Conservation (phyloP, 2,888 invertebrate genomes). For the Spilosoma lubricipeda region DNA sequence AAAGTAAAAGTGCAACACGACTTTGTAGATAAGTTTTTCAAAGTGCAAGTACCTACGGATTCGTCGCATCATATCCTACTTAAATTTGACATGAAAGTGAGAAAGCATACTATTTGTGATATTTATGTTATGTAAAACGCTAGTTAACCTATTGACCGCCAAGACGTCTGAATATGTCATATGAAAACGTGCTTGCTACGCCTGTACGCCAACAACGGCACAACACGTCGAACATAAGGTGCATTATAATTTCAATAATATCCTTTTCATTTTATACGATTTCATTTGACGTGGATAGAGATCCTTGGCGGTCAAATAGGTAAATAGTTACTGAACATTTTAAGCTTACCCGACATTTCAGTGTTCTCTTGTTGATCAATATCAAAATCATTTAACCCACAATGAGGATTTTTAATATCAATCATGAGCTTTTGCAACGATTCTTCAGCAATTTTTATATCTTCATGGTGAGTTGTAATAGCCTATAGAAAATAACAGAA, state of each 20-base stretch:
- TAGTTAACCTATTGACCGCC: too few species aligned
- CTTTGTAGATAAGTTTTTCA: background rate
- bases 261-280: too few species aligned
- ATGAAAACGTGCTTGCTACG: too few species aligned
- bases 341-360: constrained; percentile 34
- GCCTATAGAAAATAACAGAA: constrained; percentile 45
- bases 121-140: too few species aligned
- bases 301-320: too few species aligned
- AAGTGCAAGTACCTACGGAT: background rate
- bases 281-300: too few species aligned
- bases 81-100: background rate
- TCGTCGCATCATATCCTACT: background rate
- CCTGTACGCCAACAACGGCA: too few species aligned
- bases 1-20: background rate
- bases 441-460: constrained; percentile 65
- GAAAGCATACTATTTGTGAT: too few species aligned
- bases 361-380: constrained; percentile 15
- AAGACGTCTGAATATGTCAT: too few species aligned
- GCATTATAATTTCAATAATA: too few species aligned
- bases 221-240: too few species aligned
- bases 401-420: constrained; percentile 66
- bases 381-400: constrained; percentile 48
- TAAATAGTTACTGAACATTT: too few species aligned
- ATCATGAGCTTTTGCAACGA: constrained; percentile 64
- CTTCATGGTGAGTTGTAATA: constrained; percentile 58